These are phyloP conservation scores for Notospermus geniculatus DNA, from an alignment of 1,140 invertebrate genomes.

Conservation along the genomic window DNA sequence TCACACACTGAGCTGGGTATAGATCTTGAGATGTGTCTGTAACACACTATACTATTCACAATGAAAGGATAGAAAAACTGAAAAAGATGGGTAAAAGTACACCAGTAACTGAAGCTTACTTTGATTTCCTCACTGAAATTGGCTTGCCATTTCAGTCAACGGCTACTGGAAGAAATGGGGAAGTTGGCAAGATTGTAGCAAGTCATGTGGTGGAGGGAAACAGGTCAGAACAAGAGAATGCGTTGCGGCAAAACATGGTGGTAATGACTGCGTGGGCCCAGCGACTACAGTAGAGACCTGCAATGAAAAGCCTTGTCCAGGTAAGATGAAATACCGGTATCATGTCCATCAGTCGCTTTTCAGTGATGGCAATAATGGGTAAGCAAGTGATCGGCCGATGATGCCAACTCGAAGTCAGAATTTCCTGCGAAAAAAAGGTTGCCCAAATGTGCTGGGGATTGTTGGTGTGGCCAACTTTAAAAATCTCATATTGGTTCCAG, in stretches of 20 bases:
- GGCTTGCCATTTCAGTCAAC: not conserved
- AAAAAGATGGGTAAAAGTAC: not conserved
- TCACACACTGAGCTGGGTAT: not conserved
- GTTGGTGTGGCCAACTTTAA: too few relatives aligned
- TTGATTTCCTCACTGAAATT: not conserved
- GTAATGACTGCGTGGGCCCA: not conserved
- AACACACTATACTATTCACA: not conserved
- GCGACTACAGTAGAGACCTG: not conserved
- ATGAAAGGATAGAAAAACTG: not conserved
- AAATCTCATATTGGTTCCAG: not conserved
- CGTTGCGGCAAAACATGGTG: not conserved
- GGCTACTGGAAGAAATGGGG: not conserved
- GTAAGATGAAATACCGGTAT: too few relatives aligned
- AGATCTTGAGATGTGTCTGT: not conserved
- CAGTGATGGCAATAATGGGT: too few relatives aligned
- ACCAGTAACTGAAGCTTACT: not conserved
- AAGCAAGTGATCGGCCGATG: not conserved
- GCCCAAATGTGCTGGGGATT: not conserved
- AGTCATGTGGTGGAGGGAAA: not conserved
- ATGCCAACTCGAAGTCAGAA: not conserved
- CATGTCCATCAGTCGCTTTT: too few relatives aligned
- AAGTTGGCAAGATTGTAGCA: not conserved
- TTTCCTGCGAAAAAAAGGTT: not conserved
- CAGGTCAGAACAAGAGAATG: not conserved
- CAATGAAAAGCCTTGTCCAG: not conserved